Evolutionary conservation across 92 coral and sea anemone genomes (phyloP).

Genomic region (Meandrina meandrites): DNA sequence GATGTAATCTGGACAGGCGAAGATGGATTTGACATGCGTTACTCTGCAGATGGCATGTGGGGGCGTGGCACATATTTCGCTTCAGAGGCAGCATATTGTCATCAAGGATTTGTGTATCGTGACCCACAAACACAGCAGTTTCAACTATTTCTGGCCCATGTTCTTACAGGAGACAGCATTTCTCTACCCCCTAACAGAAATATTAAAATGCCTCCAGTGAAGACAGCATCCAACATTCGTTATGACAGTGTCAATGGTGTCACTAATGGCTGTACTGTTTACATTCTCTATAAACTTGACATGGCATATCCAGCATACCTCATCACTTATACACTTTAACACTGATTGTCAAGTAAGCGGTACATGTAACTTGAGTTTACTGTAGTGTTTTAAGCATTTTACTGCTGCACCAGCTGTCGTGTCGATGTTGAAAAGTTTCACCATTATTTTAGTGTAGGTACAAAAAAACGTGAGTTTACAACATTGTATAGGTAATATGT

Average conservation of each 20-base stretch:
- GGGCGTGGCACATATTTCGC: conserved; percentile 86
- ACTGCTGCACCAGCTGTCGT: not conserved
- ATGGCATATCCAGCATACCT: conserved; percentile 84
- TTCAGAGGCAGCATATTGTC: conserved; percentile 70
- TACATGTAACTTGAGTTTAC: not conserved
- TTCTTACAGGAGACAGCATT: conserved; percentile 71
- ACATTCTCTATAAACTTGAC: conserved; percentile 76
- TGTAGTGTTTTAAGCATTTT: not conserved
- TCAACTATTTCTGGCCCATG: conserved; percentile 79
- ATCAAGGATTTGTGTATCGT: conserved; percentile 33
- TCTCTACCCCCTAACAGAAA: conserved; percentile 40
- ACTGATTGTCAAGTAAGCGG: not conserved
- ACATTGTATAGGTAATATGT: no score
- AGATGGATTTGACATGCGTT: conserved; percentile 88
- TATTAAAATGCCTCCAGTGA: conserved; percentile 64
- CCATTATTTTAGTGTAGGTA: not conserved
- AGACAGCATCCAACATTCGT: conserved; percentile 49
- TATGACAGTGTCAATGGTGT: conserved; percentile 78
- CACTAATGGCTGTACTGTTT: conserved; percentile 50
- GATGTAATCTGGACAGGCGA: conserved; percentile 73
- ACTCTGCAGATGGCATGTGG: conserved; percentile 82
- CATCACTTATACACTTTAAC: conserved; percentile 46
- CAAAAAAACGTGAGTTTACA: not conserved
- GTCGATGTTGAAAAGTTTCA: not conserved
- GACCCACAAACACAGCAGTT: conserved; percentile 13